Evolutionary conservation across 2,888 invertebrate genomes (phyloP), one percentile per base, ranked within the genome.

Genomic region (Philereme vetulata): DNA sequence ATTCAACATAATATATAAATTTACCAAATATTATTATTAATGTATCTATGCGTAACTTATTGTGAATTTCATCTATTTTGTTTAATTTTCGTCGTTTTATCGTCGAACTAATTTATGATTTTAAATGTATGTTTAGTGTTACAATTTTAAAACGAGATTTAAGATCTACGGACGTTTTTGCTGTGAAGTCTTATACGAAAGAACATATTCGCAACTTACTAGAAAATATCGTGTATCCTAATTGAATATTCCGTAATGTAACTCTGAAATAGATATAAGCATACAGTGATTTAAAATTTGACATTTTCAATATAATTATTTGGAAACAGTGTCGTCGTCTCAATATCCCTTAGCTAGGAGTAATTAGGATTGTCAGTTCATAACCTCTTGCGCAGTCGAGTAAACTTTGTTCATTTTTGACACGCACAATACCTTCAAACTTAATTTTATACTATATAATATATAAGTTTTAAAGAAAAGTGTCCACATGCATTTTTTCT

Each of bases 1-100:
- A 73, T 72, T 78, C 77, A 81, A 79, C 71, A 77, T 75, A 42
- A 42, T 68, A 21, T 38, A 8, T 77, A 74, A 77, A 88, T 86
- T 88, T 90, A 92, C 92, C 91, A 91, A 92, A 92, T 91, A 90
- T 86, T 90, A 90, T 84, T 82, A 86, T 83, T 85, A 78, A 74
- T 83, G 77, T 86, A 85, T 85, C 81, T 85, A 82, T 83, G 74
- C 82, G 84, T 89, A 86, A 89, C 83, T 88, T 88, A 89, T 89
- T 86, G 79, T 80, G 82, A 81, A 85, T 78, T 78, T 66, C 60
- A 65, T 67, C 38, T 72, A 75, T 21, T 21, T 21, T 66, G 64
- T 71, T 73, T 77, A 74, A 72, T 73, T 78, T 75, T 77, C 70
- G 68, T 72, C 70, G 67, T 72, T 73, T 76, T 74, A 72, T 72